phyloP scores from a whole-genome alignment of 37 sponge, comb jelly and placozoan genomes.

The Haliclona indistincta region DNA sequence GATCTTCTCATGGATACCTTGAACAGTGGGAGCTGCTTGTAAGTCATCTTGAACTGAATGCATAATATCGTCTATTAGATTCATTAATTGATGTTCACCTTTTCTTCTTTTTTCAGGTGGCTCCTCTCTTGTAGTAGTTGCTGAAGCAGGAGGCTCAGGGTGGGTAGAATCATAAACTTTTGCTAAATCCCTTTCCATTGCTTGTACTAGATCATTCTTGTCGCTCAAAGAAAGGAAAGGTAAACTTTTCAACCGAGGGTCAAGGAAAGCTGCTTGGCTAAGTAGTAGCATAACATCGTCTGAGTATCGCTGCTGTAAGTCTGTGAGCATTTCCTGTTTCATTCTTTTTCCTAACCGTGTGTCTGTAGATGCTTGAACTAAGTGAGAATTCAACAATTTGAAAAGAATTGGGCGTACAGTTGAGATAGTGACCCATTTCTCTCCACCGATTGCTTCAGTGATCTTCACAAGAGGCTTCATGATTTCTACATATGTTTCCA shows the following conservation, averaged over 20 bases:
- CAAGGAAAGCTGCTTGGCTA: conserved; percentile 24
- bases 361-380: neutral
- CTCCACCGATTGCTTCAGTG: conserved; percentile 29
- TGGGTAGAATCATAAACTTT: neutral
- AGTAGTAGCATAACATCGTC: neutral
- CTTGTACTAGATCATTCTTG: neutral
- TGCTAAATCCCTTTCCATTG: neutral
- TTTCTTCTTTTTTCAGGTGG: neutral
- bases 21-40: neutral
- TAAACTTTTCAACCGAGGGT: conserved; percentile 25
- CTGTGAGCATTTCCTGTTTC: conserved; percentile 6
- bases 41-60: neutral
- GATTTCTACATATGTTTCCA: conserved; percentile 14
- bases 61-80: neutral
- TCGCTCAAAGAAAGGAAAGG: conserved; percentile 8
- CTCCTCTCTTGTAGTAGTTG: too few relatives aligned
- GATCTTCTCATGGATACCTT: neutral
- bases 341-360: neutral
- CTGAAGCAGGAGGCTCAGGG: too few relatives aligned
- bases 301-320: conserved; percentile 22
- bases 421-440: conserved; percentile 43
- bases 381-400: conserved; percentile 18
- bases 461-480: conserved; percentile 24
- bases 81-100: neutral
- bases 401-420: conserved; percentile 20